Percentiles rank a stretch among this genome's conserved stretches.
phyloP scores from a whole-genome alignment of 2,888 invertebrate genomes.

The Dynastes maya region DNA sequence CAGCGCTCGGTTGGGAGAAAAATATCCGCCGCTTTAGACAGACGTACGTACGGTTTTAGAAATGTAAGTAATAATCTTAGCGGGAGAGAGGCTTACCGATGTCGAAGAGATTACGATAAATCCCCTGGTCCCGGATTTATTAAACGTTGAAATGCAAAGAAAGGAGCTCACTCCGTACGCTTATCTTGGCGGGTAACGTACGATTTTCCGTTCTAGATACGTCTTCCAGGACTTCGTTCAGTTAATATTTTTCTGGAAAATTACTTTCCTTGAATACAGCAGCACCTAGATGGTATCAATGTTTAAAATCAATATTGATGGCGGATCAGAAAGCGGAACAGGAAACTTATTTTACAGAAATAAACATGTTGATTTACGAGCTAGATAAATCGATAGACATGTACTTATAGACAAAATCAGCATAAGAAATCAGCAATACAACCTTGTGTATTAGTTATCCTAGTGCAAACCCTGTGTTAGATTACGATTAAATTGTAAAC shows the following conservation, averaged over 20 bases:
- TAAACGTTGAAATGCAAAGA: conserved; percentile 37
- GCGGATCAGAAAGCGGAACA: too few species aligned
- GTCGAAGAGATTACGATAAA: conserved; percentile 33
- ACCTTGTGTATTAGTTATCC: too few species aligned
- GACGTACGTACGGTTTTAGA: conserved; percentile 15
- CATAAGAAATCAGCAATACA: too few species aligned
- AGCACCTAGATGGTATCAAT: neutral
- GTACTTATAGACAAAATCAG: too few species aligned
- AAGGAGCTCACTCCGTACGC: neutral
- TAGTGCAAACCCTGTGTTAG: too few species aligned
- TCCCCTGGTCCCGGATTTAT: conserved; percentile 26
- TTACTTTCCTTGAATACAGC: neutral
- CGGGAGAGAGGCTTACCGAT: conserved; percentile 29
- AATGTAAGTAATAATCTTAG: conserved; percentile 37
- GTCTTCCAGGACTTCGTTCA: neutral
- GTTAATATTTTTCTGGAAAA: conserved; percentile 13
- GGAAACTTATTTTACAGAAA: neutral
- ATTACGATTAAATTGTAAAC: too few species aligned
- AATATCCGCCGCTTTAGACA: conserved; percentile 6
- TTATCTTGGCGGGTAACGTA: conserved; percentile 4
- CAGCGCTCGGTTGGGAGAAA: conserved; percentile 1
- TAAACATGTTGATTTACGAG: neutral
- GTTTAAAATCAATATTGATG: too few species aligned
- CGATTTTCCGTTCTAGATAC: conserved; percentile 1
- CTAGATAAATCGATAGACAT: neutral